Percentiles rank a stretch among this genome's conserved stretches.
Evolutionary conservation across 2,797 vertebrate genomes (phyloP).

Genomic region (Aeoliscus strigatus): DNA sequence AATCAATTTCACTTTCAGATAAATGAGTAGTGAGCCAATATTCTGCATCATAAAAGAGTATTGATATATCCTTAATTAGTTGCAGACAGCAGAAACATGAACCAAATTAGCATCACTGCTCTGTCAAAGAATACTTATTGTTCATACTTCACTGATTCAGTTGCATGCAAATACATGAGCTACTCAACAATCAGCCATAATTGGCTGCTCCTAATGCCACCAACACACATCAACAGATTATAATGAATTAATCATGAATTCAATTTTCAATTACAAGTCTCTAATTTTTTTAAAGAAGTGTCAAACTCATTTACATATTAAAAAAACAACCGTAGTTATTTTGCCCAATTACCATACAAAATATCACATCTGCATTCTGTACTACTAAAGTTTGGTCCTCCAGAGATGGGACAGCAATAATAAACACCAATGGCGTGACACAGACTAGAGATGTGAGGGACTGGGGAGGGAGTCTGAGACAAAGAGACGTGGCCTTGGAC

Average conservation of each 20-base stretch:
- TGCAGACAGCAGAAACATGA: background rate
- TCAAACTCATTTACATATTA: slow-evolving; percentile 52
- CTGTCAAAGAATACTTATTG: slow-evolving; percentile 50
- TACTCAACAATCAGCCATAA: slow-evolving; percentile 53
- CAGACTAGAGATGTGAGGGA: slow-evolving; percentile 19
- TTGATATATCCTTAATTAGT: slow-evolving; percentile 18
- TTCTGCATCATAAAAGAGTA: background rate
- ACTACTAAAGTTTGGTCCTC: slow-evolving; percentile 11
- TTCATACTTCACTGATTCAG: slow-evolving; percentile 39
- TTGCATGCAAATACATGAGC: slow-evolving; percentile 44
- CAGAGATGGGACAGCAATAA: slow-evolving; percentile 14
- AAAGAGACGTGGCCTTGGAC: slow-evolving; percentile 51
- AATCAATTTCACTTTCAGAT: slow-evolving; percentile 19
- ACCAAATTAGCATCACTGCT: slow-evolving; percentile 35
- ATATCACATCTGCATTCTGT: slow-evolving; percentile 36
- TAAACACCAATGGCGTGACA: slow-evolving; percentile 11
- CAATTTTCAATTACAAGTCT: slow-evolving; percentile 41
- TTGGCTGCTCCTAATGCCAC: slow-evolving; percentile 52
- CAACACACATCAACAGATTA: slow-evolving; percentile 40
- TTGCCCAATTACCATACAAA: slow-evolving; percentile 47
- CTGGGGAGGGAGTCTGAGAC: slow-evolving; percentile 39
- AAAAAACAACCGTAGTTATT: slow-evolving; percentile 48
- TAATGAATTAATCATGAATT: slow-evolving; percentile 51
- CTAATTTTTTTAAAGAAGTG: slow-evolving; percentile 32
- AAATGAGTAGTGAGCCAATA: slow-evolving; percentile 3